phyloP scores from a whole-genome alignment of 2,797 vertebrate species.

The Sarcophilus harrisii region DNA sequence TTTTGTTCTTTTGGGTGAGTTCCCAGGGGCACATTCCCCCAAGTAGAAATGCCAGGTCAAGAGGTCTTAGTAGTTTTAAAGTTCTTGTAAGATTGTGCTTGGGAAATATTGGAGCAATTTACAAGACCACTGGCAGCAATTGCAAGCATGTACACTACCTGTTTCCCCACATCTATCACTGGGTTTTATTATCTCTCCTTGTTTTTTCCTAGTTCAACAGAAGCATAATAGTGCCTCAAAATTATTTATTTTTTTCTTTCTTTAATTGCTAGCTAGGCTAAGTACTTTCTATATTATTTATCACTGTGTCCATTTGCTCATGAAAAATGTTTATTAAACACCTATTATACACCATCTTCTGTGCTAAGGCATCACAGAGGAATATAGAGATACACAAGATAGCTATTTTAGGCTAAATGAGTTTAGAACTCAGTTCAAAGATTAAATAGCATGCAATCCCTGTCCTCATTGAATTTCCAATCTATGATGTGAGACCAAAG shows the following conservation, averaged over 20 bases:
- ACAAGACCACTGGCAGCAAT: neutral
- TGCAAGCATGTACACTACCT: too few species aligned
- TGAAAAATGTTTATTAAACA: neutral
- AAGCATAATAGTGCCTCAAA: neutral
- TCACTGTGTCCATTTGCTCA: neutral
- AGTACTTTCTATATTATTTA: neutral
- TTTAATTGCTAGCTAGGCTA: neutral
- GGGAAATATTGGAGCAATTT: neutral
- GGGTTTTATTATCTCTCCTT: neutral
- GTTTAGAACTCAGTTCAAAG: neutral
- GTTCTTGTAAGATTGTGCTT: neutral
- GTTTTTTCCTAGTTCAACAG: neutral
- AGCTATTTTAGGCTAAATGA: neutral
- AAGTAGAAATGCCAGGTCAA: neutral
- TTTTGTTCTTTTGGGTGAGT: neutral
- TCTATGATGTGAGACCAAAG: neutral
- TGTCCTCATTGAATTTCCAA: neutral
- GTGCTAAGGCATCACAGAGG: neutral
- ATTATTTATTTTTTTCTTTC: neutral
- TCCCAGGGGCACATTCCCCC: neutral
- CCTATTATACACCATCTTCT: neutral
- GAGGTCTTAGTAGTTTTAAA: neutral
- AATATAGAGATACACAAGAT: neutral
- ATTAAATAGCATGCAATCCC: neutral
- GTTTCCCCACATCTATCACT: fast-evolving